Conservation (phyloP, 2,797 vertebrate species). For the Coendou prehensilis region DNA sequence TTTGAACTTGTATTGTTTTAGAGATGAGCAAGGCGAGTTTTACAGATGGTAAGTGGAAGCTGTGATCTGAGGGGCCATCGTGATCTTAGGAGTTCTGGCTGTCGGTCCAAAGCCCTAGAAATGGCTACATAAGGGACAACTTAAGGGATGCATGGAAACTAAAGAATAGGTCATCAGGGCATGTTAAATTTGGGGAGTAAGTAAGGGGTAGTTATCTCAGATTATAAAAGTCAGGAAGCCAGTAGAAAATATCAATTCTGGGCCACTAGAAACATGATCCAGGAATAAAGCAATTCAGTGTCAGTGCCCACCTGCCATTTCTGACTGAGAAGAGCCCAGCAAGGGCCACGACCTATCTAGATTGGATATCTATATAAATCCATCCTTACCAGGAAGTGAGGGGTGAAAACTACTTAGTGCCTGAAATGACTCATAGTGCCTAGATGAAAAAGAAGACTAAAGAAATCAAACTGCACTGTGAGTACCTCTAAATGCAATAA, state of each 20-base stretch:
- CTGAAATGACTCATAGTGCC: background rate
- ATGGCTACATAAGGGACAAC: background rate
- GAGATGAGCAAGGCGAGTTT: background rate
- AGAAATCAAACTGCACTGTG: background rate
- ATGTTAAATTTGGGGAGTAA: background rate
- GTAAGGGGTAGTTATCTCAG: background rate
- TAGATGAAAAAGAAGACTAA: background rate
- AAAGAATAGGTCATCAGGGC: background rate
- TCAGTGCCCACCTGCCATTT: background rate
- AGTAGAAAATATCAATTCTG: background rate
- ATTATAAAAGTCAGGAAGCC: background rate
- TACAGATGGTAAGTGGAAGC: background rate
- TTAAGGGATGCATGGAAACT: background rate
- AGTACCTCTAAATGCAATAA: constrained; percentile 57
- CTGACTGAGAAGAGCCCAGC: background rate
- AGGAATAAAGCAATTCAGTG: background rate
- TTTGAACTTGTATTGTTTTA: constrained; percentile 12
- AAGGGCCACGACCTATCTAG: background rate
- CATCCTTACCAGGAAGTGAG: background rate
- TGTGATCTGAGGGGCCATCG: background rate
- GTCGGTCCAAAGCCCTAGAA: background rate
- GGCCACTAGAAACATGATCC: background rate
- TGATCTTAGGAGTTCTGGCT: background rate
- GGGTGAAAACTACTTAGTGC: background rate
- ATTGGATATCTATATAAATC: background rate